These are phyloP conservation scores for Matsumurasca onukii DNA, from an alignment of 1,140 invertebrate species.

Conservation along the genomic window DNA sequence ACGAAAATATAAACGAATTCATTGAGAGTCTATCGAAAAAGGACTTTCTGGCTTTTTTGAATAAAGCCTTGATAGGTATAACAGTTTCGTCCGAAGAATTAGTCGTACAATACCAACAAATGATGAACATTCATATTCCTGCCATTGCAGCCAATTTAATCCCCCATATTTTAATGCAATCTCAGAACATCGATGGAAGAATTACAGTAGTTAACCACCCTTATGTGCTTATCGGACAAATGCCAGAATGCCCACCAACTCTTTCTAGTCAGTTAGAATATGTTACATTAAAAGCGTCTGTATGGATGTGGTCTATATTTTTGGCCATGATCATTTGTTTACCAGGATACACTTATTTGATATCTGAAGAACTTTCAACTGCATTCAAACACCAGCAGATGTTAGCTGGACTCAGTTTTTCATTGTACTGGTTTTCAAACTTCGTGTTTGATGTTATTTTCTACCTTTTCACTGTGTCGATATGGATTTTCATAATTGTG, in stretches of 20 bases:
- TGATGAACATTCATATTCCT: neutral
- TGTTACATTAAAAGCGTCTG: too few species aligned
- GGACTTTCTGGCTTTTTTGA: too few species aligned
- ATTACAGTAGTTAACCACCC: neutral
- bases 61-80: neutral
- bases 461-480: neutral
- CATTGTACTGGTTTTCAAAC: neutral
- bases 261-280: too few species aligned
- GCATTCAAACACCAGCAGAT: conserved; percentile 8
- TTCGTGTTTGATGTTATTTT: neutral
- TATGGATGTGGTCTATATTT: too few species aligned
- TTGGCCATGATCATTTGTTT: too few species aligned
- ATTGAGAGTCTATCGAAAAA: too few species aligned
- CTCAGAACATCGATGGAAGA: neutral
- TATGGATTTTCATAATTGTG: conserved; percentile 6
- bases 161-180: neutral
- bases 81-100: neutral
- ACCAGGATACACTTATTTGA: too few species aligned
- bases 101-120: neutral
- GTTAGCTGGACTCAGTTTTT: neutral
- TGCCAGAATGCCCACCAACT: too few species aligned
- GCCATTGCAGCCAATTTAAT: neutral
- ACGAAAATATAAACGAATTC: too few species aligned
- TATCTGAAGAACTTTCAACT: neutral
- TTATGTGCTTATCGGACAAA: neutral